Base-by-base conservation (phyloP, 2,797 vertebrate genomes). In the Sebastes diaconus region DNA sequence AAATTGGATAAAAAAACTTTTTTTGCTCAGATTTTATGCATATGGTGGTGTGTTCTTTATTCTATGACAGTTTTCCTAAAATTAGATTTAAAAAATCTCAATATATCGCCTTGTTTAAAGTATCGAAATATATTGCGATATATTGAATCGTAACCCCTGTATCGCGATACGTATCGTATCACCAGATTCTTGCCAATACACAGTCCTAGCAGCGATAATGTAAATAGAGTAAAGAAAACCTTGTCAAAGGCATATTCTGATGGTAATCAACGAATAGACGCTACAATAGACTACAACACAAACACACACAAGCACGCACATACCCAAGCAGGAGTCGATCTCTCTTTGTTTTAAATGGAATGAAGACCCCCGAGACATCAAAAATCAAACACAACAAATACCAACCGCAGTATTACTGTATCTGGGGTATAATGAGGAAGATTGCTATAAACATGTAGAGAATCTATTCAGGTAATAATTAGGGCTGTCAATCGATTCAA, bases 231-330 rank as follows among this genome's bases (percentile, higher is more conserved):
- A 57, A 25, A n/a, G 8, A 32, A 68, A 72, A 20, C 27, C 54
- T 57, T 81, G 57, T 71, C 13, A 69, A 69, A 75, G 34, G 8
- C 54, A 54, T 60, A 20, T 63, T 59, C 46, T 71, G 46, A 50
- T 14, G 20, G 27, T 18, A 63, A 61, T 79, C 55, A 55, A 57
- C 55, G 14, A 69, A 54, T 39, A 68, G 80, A 55, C 2, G 2
- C 50, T 6, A 10, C n/a, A 39, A 39, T 39, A 39, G 36, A 39
- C 39, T 27, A 52, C 54, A 68, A 32, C 36, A 36, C 12, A 66
- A 39, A 39, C 36, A 39, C 36, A 39, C 13, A 39, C 36, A 39
- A 39, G 54, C 57, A 58, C 2, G n/a, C n/a, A 76, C 3, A 20
- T 68, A 25, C 22, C 22, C 46, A 5, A 54, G 46, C 46, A 75